Conservation (phyloP, 2,797 vertebrate genomes). For the Oreochromis grahami region DNA sequence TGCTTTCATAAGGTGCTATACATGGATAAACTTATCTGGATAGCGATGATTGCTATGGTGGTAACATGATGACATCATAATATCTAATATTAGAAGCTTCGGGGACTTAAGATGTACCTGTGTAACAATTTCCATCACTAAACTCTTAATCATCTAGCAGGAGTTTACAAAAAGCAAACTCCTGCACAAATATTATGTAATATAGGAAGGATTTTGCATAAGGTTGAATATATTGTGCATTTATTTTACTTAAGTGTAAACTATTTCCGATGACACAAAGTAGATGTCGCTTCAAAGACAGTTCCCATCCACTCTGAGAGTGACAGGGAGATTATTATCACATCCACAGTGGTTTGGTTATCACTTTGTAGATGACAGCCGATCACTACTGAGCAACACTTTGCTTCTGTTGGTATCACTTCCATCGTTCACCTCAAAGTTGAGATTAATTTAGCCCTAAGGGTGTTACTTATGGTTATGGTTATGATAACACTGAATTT, state of each 20-base stretch:
- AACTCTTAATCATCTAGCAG: not conserved
- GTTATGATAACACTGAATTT: not conserved
- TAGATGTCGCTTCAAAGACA: not conserved
- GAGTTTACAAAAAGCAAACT: not conserved
- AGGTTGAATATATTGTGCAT: not conserved
- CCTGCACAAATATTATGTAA: fast-evolving
- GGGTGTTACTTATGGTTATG: not conserved
- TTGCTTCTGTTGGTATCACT: not conserved
- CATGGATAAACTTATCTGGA: not conserved
- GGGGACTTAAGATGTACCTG: not conserved
- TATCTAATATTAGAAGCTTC: not conserved
- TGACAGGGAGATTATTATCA: not conserved
- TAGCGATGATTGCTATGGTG: not conserved
- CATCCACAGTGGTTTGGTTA: not conserved
- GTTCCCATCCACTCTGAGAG: not conserved
- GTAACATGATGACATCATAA: not conserved
- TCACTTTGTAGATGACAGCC: not conserved
- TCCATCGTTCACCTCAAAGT: not conserved
- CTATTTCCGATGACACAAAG: not conserved
- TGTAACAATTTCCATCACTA: not conserved
- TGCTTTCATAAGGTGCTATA: not conserved
- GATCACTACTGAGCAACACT: not conserved
- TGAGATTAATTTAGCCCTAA: not conserved
- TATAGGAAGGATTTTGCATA: not conserved
- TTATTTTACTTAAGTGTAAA: not conserved